Base-by-base conservation (phyloP, 2,888 invertebrate genomes). In the Plagodis dolabraria region DNA sequence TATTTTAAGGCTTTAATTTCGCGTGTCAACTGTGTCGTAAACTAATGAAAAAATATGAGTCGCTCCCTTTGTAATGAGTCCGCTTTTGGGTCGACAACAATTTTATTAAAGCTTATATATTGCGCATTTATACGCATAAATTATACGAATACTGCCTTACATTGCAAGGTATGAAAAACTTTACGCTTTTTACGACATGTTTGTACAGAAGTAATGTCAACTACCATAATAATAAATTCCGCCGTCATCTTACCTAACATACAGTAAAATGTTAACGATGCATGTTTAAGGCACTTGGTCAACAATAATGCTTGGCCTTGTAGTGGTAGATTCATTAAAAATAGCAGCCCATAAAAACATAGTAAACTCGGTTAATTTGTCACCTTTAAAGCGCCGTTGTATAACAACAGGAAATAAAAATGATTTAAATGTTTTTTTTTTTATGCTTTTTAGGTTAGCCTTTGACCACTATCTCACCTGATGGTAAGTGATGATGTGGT, bases 31-130 rank as follows among this genome's bases (percentile, higher is more conserved):
- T 47, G 63, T 57, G 71, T 71, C 75, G 69, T 64, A 58, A 63
- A 64, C 58, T 77, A 79, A 80, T 77, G 72, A 74, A 74, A 77
- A 79, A 76, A 72, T 72, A 80, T 79, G 70, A 74, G 65, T 51
- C 58, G 56, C 50, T 66, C 53, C 63, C 61, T 8, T 5, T 33
- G 11, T 54, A 54, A 54, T 47, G 44, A 51, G 70, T 70, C 67
- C 65, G 22, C 49, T 61, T 68, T 63, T 64, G 46, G 55, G 64
- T 64, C 59, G 67, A 63, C 67, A 63, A 46, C 50, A 46, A 53
- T 64, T 75, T 77, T 71, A 77, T 76, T 76, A 75, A 70, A 65
- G 65, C 61, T 63, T 64, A 53, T 64, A 71, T 75, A 77, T 75
- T 71, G 57, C 53, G 46, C 63, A 73, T 70, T 60, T 60, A 60